Base-by-base conservation (phyloP, 2,888 invertebrate genomes). In the Pomacea canaliculata region DNA sequence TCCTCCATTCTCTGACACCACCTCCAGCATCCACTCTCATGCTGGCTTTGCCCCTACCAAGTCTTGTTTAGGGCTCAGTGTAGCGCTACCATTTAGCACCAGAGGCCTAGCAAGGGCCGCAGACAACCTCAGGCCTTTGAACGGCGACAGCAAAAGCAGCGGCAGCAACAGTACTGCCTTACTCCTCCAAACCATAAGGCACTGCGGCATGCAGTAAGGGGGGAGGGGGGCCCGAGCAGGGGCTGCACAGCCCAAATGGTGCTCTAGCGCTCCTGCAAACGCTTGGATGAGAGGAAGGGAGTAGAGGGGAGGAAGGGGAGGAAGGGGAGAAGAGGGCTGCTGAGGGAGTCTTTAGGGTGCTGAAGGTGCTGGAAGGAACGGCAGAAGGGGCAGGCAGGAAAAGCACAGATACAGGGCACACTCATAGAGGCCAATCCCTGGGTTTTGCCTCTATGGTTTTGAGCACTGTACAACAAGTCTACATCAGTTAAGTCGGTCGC, bases 21-120 rank as follows among this genome's bases (percentile, higher is more conserved):
- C 76, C 78, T 60, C 83, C 78, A 70, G 80, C 82, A 81, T 84
- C 85, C 70, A 85, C 83, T 82, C 84, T 79, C 85, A 85, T 85
- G 68, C 79, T 83, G 80, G 73, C 71, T 51, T 70, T 81, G 78
- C 74, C 74, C 49, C 67, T n/a, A 48, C 9, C 63, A 12, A n/a
- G 23, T 23, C 19, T 27, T 63, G 23, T 19, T 63, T 63, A 19
- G 19, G 37, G 70, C 12, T 56, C 23, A 56, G 70, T 23, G 51
- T 7, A 10, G 9, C 9, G 23, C 46, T 16, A 76, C 66, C 27
- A n/a, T 18, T n/a, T 68, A 19, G 51, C 73, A 27, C 60, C 70
- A 67, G 23, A n/a, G 62, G 56, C 27, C 66, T 51, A 63, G 48
- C 67, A 23, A 46, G 49, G n/a, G 59, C 48, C 48, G 59, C 27